phyloP scores from a whole-genome alignment of 2,113 vertebrate species.

The Sturnus vulgaris region DNA sequence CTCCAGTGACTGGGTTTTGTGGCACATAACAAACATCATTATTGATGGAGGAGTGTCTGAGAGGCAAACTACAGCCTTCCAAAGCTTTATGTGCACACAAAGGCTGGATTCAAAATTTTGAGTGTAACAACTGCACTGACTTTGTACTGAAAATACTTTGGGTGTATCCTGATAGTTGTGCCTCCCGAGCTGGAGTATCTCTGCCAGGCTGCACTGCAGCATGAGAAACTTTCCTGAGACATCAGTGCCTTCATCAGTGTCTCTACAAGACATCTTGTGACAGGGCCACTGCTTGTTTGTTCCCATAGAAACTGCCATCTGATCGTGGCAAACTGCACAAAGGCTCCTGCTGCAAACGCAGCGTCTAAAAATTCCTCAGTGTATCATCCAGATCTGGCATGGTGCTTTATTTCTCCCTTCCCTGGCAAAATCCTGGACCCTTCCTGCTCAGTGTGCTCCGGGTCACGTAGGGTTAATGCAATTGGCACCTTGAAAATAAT shows the following conservation, averaged over 20 bases:
- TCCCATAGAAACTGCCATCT: conserved; percentile 65
- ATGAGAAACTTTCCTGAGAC: neutral
- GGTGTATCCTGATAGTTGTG: neutral
- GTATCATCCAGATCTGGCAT: neutral
- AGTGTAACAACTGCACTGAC: neutral
- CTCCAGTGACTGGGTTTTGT: neutral
- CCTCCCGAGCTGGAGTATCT: neutral
- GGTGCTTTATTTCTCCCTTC: neutral
- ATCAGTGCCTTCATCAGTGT: neutral
- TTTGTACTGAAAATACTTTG: neutral
- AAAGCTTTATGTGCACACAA: neutral
- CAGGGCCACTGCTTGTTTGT: conserved; percentile 18
- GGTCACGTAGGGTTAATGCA: rapidly evolving
- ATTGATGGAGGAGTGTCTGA: neutral
- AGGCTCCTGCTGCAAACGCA: conserved; percentile 2
- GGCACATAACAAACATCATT: neutral
- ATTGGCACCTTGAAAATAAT: neutral
- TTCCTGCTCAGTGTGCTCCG: rapidly evolving
- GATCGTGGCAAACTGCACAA: neutral
- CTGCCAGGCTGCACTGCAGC: neutral
- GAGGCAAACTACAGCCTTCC: neutral
- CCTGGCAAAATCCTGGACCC: neutral
- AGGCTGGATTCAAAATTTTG: neutral
- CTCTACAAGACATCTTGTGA: neutral
- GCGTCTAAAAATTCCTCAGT: neutral